phyloP scores from a whole-genome alignment of 2,797 vertebrate species.

The Ispidina picta region DNA sequence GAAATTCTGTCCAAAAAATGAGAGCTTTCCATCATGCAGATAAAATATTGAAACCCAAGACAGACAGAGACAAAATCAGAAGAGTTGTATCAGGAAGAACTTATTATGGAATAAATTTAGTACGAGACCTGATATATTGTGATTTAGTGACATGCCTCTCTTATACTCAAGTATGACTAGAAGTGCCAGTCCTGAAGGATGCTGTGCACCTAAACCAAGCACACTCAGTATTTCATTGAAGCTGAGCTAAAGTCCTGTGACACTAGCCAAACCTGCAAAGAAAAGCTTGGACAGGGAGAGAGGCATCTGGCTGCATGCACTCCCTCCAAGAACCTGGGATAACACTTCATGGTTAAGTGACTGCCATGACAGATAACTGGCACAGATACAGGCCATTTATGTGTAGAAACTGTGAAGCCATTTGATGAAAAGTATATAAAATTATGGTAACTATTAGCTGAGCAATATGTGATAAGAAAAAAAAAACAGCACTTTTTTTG shows the following conservation, averaged over 20 bases:
- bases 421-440: slow-evolving; percentile 43
- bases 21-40: neutral
- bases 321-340: neutral
- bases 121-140: neutral
- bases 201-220: neutral
- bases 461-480: neutral
- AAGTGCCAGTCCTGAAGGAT: neutral
- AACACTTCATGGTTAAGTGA: neutral
- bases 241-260: neutral
- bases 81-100: neutral
- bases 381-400: neutral
- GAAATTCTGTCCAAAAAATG: neutral
- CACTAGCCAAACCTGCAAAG: neutral
- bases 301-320: neutral
- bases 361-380: neutral
- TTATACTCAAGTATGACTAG: neutral
- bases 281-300: neutral
- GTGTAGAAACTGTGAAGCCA: slow-evolving; percentile 14
- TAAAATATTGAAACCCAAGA: neutral
- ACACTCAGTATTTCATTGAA: neutral
- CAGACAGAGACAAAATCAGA: neutral
- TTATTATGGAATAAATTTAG: neutral
- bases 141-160: neutral
- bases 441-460: neutral
- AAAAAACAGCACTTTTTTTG: neutral